These are phyloP conservation scores for Actenoides hombroni DNA, from an alignment of 2,113 vertebrate species.

Conservation along the genomic window DNA sequence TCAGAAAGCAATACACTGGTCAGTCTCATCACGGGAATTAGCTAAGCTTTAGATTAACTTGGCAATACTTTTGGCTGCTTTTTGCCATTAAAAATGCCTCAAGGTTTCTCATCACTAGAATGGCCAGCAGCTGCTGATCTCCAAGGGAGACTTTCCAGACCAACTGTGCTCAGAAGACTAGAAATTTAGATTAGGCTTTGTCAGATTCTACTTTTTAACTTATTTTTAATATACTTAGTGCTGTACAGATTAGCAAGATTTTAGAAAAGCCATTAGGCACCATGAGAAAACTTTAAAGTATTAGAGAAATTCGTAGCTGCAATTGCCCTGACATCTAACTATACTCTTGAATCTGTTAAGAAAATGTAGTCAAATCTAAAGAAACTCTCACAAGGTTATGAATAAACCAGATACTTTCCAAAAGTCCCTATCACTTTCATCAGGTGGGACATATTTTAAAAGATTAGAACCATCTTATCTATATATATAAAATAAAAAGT, in stretches of 20 bases:
- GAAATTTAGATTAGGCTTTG: background rate
- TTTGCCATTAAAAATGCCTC: background rate
- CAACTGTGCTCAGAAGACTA: background rate
- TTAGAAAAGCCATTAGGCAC: background rate
- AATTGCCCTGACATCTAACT: background rate
- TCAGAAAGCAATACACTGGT: background rate
- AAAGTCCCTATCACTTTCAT: background rate
- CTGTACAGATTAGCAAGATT: background rate
- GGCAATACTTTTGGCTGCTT: background rate
- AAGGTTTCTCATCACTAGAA: background rate
- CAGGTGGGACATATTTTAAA: background rate
- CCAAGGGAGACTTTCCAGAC: background rate
- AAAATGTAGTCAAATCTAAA: background rate
- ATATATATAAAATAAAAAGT: background rate
- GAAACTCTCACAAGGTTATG: background rate
- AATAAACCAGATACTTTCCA: background rate
- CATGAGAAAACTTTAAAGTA: background rate
- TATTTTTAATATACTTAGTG: background rate
- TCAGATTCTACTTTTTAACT: background rate
- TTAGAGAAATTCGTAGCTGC: background rate
- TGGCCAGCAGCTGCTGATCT: background rate
- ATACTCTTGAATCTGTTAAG: background rate
- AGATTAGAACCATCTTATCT: background rate
- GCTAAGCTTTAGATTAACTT: background rate
- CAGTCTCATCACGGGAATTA: background rate